Conservation (phyloP, 2,113 vertebrate species). For the Sinocyclocheilus anshuiensis region DNA sequence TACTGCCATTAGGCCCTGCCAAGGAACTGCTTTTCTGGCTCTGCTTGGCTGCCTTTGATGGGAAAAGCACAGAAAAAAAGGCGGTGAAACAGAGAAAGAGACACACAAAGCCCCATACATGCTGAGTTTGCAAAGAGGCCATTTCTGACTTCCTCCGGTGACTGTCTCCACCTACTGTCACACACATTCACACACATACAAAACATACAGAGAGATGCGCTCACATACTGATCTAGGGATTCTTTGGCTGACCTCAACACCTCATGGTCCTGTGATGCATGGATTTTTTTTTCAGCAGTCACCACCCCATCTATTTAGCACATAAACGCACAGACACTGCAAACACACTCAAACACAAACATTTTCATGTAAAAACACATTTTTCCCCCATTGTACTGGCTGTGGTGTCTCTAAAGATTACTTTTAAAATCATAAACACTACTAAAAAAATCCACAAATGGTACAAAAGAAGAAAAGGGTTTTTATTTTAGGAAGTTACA, state of each 20-base stretch:
- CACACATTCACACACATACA: constrained; percentile 52
- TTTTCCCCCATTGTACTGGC: not conserved
- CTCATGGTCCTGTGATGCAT: constrained; percentile 81
- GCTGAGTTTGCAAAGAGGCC: constrained; percentile 68
- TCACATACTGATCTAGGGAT: not conserved
- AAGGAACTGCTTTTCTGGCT: constrained; percentile 85
- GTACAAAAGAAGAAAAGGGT: not conserved
- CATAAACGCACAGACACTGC: constrained; percentile 18
- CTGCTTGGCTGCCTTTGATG: constrained; percentile 78
- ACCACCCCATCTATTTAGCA: constrained; percentile 58
- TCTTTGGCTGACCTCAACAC: constrained; percentile 67
- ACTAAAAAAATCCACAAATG: not conserved
- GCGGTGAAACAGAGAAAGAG: constrained; percentile 43
- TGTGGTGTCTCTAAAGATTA: not conserved
- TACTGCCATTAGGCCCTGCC: constrained; percentile 81
- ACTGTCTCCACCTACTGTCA: constrained; percentile 56
- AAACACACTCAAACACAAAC: not conserved
- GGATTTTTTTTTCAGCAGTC: constrained; percentile 79
- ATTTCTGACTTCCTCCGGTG: constrained; percentile 77
- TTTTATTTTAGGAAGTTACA: constrained; percentile 58
- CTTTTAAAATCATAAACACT: not conserved
- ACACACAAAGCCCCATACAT: constrained; percentile 75
- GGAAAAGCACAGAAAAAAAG: constrained; percentile 67
- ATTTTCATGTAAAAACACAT: not conserved
- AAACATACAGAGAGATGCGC: not conserved